Evolutionary conservation across 2,797 vertebrate genomes (phyloP).

Genomic region (Nothura maculosa): DNA sequence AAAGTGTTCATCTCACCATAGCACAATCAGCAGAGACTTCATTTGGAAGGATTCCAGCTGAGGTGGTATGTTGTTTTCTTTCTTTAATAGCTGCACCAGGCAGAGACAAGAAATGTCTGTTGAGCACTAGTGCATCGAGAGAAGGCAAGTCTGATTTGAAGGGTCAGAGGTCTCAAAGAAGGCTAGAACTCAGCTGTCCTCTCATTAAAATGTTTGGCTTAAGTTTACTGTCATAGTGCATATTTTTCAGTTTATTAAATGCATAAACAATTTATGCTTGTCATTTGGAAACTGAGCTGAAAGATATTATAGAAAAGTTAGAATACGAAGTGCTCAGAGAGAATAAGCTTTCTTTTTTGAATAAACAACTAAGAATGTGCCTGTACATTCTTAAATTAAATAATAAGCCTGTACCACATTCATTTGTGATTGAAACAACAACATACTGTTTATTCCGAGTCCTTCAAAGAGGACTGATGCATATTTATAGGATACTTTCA

Average conservation of each 20-base stretch:
- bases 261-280: neutral
- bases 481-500: constrained; percentile 33
- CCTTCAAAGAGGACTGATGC: constrained; percentile 8
- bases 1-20: constrained; percentile 1
- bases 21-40: constrained; percentile 22
- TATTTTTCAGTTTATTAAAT: neutral
- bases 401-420: neutral
- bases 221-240: neutral
- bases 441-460: neutral
- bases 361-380: neutral
- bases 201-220: neutral
- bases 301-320: neutral
- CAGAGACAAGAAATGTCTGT: neutral
- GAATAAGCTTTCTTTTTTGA: neutral
- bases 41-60: neutral
- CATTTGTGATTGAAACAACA: neutral
- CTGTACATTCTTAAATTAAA: constrained; percentile 25
- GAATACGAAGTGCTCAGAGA: neutral
- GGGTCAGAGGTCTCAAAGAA: neutral
- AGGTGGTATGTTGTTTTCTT: neutral
- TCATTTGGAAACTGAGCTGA: neutral
- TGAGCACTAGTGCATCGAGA: neutral
- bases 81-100: neutral
- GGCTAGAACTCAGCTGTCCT: neutral
- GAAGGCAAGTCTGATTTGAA: neutral